Percentiles rank a stretch among this genome's conserved stretches.
These are phyloP conservation scores for Ceryle rudis DNA, from an alignment of 2,797 vertebrate species.

Conservation along the genomic window DNA sequence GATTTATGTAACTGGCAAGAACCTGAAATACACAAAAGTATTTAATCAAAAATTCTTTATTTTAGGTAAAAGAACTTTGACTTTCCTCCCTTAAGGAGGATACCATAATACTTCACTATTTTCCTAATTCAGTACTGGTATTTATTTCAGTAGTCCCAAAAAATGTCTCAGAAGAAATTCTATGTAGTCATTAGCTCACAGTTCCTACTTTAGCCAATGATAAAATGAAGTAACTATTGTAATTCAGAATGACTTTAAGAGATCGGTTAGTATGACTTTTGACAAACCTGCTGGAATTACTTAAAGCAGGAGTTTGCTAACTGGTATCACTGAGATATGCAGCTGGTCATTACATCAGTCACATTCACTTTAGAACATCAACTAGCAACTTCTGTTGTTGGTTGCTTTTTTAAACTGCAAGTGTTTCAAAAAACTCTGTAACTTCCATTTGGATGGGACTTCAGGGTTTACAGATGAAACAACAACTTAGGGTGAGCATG, in stretches of 20 bases:
- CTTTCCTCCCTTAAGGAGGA: not conserved
- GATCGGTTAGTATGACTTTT: not conserved
- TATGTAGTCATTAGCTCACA: not conserved
- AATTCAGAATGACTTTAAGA: not conserved
- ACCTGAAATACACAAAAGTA: conserved; percentile 80
- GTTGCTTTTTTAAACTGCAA: not conserved
- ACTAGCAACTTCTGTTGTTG: not conserved
- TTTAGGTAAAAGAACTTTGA: not conserved
- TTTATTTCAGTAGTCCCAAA: not conserved
- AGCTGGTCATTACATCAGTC: not conserved
- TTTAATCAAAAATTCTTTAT: not conserved
- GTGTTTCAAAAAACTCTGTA: not conserved
- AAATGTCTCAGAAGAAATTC: not conserved
- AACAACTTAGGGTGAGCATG: not conserved
- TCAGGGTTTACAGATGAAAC: not conserved
- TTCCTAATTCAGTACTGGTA: not conserved
- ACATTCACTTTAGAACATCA: not conserved
- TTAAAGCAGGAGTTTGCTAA: not conserved
- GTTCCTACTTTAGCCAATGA: not conserved
- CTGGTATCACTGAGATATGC: not conserved
- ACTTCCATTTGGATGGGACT: not conserved
- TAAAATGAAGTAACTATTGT: not conserved
- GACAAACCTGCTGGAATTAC: not conserved
- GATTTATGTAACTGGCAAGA: conserved; percentile 98
- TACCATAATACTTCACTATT: not conserved